Percentiles rank a stretch among this genome's conserved stretches.
Conservation (phyloP, 1,140 invertebrate species). For the Pseudomyrmex dendroicus region DNA sequence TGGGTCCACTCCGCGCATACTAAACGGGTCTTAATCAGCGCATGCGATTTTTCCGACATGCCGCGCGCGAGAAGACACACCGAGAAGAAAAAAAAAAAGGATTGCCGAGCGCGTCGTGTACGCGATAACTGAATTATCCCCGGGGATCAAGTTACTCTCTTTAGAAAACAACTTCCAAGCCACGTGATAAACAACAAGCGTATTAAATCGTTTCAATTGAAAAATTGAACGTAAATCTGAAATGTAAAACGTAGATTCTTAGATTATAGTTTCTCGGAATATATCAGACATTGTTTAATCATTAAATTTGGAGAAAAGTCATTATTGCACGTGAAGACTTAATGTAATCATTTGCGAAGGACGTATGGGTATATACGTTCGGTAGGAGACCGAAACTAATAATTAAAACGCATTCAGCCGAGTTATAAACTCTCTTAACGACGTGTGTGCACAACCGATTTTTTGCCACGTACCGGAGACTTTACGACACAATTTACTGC, state of each 20-base stretch:
- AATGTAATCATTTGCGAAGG: no score
- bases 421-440: constrained; percentile 77
- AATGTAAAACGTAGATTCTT: no score
- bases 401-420: constrained; percentile 78
- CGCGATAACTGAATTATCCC: constrained; percentile 9
- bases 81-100: constrained; percentile 14
- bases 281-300: no score
- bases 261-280: no score
- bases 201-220: no score
- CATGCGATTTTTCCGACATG: constrained; percentile 51
- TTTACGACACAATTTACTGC: constrained; percentile 77
- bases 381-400: constrained; percentile 64
- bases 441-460: constrained; percentile 70
- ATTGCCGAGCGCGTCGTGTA: background rate
- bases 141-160: background rate
- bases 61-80: constrained; percentile 14
- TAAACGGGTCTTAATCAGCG: constrained; percentile 68
- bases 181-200: no score
- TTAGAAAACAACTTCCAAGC: background rate
- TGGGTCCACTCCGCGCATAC: constrained; percentile 68
- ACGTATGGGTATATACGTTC: no score
- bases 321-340: no score
- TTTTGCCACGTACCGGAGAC: constrained; percentile 64
- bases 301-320: no score
- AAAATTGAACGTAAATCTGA: no score